Evolutionary conservation across 2,888 invertebrate species (phyloP), one percentile per base, ranked within the genome.

Genomic region (Agrilus mali): DNA sequence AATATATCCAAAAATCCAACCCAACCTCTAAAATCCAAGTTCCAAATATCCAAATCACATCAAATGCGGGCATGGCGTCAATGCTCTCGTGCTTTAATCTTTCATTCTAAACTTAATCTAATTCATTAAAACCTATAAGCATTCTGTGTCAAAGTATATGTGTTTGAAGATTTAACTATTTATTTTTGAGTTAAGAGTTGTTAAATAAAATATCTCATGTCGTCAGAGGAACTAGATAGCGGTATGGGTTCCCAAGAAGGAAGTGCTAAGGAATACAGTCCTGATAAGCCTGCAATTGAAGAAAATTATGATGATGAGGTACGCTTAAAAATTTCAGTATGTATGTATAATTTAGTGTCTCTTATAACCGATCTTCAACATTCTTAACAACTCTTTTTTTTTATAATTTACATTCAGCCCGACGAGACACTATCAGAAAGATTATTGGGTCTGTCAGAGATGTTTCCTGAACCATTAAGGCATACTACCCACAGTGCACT

Each of bases 391-490:
- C 16, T 7, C 17, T 32, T 42, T 39, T 44, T 33, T 34, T 27
- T n/a, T 17, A 27, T 36, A 46, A 2, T 52, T 65, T 67, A 13
- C 53, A n/a, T n/a, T n/a, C n/a, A 86, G 85, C 79, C 86, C 52
- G 90, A 92, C 65, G 94, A 98, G 72, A 83, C 88, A 4, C 58
- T 95, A 15, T 66, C 74, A 1, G 97, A 97, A 67, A 77, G 96
- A 58, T 64, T 97, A 50, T 77, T 84, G 77, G 97, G 94, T 8
- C 70, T 97, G 48, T 84, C 92, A 22, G 97, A 97, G 73, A 97
- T 97, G 95, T 94, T 97, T 59, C 96, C 96, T 0, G 83, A 86
- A 47, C 68, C 77, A 57, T 68, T 95, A n/a, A 75, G 92, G 51
- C 82, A 78, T 59, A 70, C 74, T 32, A 75, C 79, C 33, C 71